These are phyloP conservation scores for Zele albiditarsus DNA, from an alignment of 2,888 invertebrate genomes.

Conservation along the genomic window DNA sequence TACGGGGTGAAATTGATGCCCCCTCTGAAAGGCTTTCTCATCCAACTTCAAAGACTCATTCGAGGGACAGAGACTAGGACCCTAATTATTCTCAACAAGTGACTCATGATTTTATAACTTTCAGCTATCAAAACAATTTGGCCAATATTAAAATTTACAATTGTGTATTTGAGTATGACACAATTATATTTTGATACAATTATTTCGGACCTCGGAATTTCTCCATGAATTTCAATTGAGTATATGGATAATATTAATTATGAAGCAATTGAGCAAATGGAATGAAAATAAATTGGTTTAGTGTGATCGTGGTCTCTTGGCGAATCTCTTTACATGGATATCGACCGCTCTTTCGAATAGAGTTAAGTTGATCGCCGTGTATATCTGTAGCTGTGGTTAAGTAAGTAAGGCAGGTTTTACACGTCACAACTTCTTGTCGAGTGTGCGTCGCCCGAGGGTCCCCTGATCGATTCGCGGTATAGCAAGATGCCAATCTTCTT, in stretches of 20 bases:
- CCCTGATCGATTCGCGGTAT: constrained; percentile 51
- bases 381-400: constrained; percentile 9
- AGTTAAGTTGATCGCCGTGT: not conserved
- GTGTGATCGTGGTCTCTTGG: not conserved
- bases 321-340: constrained; percentile 3
- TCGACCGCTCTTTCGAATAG: constrained; percentile 15
- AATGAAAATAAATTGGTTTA: not conserved
- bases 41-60: not conserved
- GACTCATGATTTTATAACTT: not conserved
- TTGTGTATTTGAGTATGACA: no score
- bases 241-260: constrained; percentile 1
- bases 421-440: constrained; percentile 34
- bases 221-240: not conserved
- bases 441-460: constrained; percentile 35
- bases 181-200: no score
- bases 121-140: no score
- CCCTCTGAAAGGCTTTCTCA: not conserved
- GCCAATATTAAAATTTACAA: no score
- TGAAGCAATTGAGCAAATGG: not conserved
- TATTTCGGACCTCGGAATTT: no score
- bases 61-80: not conserved
- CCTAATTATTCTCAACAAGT: not conserved
- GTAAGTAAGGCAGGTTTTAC: constrained; percentile 32
- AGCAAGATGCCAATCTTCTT: constrained; percentile 33
- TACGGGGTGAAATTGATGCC: not conserved